Evolutionary conservation across 2,888 invertebrate species (phyloP).

Genomic region (Mechanitis messenoides): DNA sequence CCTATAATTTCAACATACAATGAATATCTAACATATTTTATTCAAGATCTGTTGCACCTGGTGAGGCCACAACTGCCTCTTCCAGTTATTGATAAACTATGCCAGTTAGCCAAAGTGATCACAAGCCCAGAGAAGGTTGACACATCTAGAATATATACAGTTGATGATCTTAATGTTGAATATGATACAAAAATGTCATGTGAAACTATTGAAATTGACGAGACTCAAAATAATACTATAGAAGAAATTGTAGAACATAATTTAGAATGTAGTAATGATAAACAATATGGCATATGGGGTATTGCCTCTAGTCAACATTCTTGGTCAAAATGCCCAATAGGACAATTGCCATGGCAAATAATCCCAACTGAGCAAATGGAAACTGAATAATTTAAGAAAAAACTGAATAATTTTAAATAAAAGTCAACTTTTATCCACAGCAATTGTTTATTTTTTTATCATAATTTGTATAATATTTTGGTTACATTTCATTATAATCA

Average conservation of each 20-base stretch:
- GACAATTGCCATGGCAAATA: slow-evolving; percentile 66
- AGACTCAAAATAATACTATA: slow-evolving; percentile 29
- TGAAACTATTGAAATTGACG: slow-evolving; percentile 7
- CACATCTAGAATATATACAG: slow-evolving; percentile 57
- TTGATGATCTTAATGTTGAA: slow-evolving; percentile 54
- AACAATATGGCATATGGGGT: slow-evolving; percentile 50
- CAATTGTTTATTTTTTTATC: slow-evolving; percentile 67
- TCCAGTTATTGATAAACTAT: slow-evolving; percentile 42
- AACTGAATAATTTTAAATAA: slow-evolving; percentile 21
- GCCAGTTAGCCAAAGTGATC: slow-evolving; percentile 54
- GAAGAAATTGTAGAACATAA: slow-evolving; percentile 21
- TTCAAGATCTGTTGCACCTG: slow-evolving; percentile 50
- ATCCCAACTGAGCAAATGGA: slow-evolving; percentile 29
- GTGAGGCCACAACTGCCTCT: slow-evolving; percentile 51
- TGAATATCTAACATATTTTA: slow-evolving; percentile 55
- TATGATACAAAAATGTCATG: slow-evolving; percentile 12
- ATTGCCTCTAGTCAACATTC: slow-evolving; percentile 43
- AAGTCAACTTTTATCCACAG: slow-evolving; percentile 50
- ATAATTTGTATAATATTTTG: slow-evolving; percentile 74
- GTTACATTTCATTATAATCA: slow-evolving; percentile 59
- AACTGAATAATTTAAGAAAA: slow-evolving; percentile 22
- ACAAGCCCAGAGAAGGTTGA: slow-evolving; percentile 47
- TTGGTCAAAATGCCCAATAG: slow-evolving; percentile 72
- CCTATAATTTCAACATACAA: slow-evolving; percentile 61
- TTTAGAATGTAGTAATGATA: slow-evolving; percentile 10